Evolutionary conservation across 2,888 invertebrate genomes (phyloP).

Genomic region (Drosophila ezoana): DNA sequence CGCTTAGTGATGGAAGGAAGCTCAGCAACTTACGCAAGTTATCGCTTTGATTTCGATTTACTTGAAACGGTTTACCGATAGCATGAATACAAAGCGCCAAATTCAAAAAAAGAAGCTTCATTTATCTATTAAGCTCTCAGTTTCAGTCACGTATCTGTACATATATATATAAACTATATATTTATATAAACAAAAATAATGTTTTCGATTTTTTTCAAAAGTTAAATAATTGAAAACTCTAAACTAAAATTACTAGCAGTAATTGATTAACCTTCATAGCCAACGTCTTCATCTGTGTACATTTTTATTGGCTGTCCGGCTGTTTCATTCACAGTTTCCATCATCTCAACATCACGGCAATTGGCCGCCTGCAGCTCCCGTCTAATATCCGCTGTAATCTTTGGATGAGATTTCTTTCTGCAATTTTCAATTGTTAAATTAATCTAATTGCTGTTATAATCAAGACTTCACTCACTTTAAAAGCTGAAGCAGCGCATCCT

Average conservation of each 20-base stretch:
- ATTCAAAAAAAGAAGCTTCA: neutral
- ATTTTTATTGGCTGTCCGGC: constrained; percentile 67
- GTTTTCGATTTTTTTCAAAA: constrained; percentile 17
- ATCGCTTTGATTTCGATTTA: neutral
- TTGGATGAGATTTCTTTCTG: constrained; percentile 84
- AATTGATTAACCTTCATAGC: constrained; percentile 54
- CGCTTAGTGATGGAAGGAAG: no score
- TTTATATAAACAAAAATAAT: constrained; percentile 42
- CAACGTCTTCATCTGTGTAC: constrained; percentile 80
- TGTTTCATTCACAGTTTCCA: constrained; percentile 75
- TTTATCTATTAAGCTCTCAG: neutral
- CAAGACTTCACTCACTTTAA: constrained; percentile 84
- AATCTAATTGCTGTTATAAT: constrained; percentile 1
- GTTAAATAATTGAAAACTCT: constrained; percentile 28
- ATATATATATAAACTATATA: constrained; percentile 30
- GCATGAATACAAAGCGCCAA: neutral
- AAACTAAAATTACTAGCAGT: constrained; percentile 11
- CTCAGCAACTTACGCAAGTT: neutral
- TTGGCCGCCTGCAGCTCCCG: constrained; percentile 93
- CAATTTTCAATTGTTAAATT: constrained; percentile 25
- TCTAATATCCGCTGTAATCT: constrained; percentile 91
- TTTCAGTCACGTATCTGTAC: constrained; percentile 18
- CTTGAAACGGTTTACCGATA: neutral
- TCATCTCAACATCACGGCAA: constrained; percentile 90
- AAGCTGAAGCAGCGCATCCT: constrained; percentile 92